Conservation (phyloP, 2,888 invertebrate species). For the Nymphalis urticae region DNA sequence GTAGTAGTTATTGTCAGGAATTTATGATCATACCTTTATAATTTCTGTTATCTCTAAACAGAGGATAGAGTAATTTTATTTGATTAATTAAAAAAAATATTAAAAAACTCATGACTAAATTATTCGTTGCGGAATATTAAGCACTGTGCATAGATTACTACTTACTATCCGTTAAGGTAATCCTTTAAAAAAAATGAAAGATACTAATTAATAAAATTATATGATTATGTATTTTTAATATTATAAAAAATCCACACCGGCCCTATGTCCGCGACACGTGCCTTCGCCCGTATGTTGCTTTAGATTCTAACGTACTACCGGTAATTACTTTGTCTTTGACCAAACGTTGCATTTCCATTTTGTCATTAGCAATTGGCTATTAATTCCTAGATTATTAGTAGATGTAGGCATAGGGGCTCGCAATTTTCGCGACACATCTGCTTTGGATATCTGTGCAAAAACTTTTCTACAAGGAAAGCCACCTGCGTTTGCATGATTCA, state of each 20-base stretch:
- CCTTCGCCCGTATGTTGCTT: slow-evolving; percentile 67
- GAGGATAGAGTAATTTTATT: too few relatives aligned
- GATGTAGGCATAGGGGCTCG: slow-evolving; percentile 73
- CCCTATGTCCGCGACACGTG: slow-evolving; percentile 54
- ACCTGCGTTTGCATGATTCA: slow-evolving; percentile 67
- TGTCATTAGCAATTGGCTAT: slow-evolving; percentile 77
- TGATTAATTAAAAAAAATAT: too few relatives aligned
- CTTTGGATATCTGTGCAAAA: slow-evolving; percentile 73
- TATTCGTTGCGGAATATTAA: too few relatives aligned
- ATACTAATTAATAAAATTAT: background rate
- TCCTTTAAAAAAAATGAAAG: too few relatives aligned
- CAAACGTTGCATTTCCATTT: slow-evolving; percentile 75
- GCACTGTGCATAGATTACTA: too few relatives aligned
- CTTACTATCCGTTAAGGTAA: too few relatives aligned
- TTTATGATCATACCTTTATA: too few relatives aligned
- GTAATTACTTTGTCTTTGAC: slow-evolving; percentile 66
- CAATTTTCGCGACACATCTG: slow-evolving; percentile 76
- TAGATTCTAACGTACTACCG: slow-evolving; percentile 62
- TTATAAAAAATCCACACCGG: slow-evolving; percentile 25
- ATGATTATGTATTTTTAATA: background rate
- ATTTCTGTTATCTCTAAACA: too few relatives aligned
- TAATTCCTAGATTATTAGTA: slow-evolving; percentile 77
- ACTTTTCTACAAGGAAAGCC: slow-evolving; percentile 70
- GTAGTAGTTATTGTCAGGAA: too few relatives aligned
- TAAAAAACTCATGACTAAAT: too few relatives aligned